phyloP scores from a whole-genome alignment of 2,113 vertebrate species.

The Crocuta crocuta region DNA sequence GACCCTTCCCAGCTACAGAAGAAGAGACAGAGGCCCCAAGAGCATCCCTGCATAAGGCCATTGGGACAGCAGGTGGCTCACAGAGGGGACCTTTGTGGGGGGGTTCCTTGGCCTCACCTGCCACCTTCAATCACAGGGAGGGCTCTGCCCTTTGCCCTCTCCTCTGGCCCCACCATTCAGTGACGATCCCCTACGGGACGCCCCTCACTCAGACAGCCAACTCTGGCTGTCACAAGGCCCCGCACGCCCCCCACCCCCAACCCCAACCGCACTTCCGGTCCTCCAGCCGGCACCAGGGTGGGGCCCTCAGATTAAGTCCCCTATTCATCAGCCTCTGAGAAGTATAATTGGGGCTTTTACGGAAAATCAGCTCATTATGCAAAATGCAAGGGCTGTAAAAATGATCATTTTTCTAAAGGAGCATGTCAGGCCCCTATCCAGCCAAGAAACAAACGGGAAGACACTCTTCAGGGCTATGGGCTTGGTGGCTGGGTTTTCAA shows the following conservation, averaged over 20 bases:
- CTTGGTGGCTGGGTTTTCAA: not conserved
- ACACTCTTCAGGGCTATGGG: not conserved
- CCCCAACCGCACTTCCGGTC: not conserved
- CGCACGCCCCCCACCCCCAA: no score
- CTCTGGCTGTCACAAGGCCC: not conserved
- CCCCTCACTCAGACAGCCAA: not conserved
- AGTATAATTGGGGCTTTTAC: not conserved
- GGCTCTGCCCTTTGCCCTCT: fast-evolving
- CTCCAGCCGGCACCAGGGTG: not conserved
- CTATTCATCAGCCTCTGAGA: not conserved
- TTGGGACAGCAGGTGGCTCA: fast-evolving
- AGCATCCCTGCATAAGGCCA: not conserved
- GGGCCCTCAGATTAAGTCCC: not conserved
- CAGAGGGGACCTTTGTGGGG: fast-evolving
- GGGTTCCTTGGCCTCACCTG: not conserved
- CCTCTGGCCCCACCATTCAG: not conserved
- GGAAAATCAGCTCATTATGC: not conserved
- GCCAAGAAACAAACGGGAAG: fast-evolving
- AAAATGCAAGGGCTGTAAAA: not conserved
- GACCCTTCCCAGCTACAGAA: not conserved
- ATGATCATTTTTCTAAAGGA: not conserved
- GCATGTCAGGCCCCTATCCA: not conserved
- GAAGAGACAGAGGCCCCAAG: not conserved
- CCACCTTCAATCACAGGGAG: not conserved
- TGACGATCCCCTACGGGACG: not conserved